Conservation (phyloP, 2,797 vertebrate genomes). For the Pangasius krempfi region DNA sequence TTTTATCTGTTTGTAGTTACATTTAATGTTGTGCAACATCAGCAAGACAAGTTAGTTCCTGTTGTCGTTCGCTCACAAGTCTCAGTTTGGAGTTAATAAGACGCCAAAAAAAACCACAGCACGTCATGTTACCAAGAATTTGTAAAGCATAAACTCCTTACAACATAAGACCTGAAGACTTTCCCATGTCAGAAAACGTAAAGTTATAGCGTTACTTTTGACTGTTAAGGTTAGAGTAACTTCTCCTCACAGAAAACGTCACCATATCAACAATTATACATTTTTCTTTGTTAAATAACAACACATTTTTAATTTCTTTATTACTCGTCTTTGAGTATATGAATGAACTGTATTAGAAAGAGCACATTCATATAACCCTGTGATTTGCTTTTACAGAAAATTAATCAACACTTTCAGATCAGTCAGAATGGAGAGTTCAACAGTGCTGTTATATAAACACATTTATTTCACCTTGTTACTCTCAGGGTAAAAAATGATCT, state of each 20-base stretch:
- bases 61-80: not conserved
- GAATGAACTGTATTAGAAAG: not conserved
- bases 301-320: not conserved
- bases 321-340: not conserved
- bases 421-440: not conserved
- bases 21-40: not conserved
- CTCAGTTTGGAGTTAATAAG: not conserved
- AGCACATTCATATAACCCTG: not conserved
- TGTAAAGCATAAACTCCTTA: not conserved
- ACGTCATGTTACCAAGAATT: not conserved
- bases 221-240: not conserved
- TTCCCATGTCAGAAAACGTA: not conserved
- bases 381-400: not conserved
- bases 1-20: not conserved
- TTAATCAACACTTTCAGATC: not conserved
- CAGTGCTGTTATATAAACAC: not conserved
- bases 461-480: not conserved
- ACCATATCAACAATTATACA: not conserved
- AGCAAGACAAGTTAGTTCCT: not conserved
- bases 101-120: not conserved
- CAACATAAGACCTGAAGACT: not conserved
- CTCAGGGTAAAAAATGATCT: not conserved
- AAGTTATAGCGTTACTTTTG: not conserved
- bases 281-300: not conserved
- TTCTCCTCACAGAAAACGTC: not conserved